These are phyloP conservation scores for Holocentrus rufus DNA, from an alignment of 2,797 vertebrate species.

Conservation along the genomic window DNA sequence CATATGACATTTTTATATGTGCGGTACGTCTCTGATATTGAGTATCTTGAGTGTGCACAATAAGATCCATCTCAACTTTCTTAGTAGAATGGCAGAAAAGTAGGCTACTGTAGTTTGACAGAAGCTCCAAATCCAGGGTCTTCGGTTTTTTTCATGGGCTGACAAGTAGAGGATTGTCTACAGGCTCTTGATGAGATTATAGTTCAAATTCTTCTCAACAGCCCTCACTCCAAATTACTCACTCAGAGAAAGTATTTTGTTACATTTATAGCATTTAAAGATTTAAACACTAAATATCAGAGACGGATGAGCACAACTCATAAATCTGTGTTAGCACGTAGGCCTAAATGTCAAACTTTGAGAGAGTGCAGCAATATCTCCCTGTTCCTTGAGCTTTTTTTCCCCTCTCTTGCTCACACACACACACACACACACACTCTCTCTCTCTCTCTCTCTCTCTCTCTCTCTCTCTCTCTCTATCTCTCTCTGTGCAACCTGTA, in stretches of 20 bases:
- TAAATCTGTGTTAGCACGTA: conserved; percentile 67
- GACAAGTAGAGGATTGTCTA: conserved; percentile 75
- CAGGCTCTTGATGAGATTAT: conserved; percentile 78
- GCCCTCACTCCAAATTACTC: conserved; percentile 71
- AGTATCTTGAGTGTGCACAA: conserved; percentile 20
- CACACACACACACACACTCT: conserved; percentile 4
- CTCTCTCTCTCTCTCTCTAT: background rate
- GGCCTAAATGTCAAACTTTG: conserved; percentile 62
- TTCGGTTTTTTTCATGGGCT: conserved; percentile 65
- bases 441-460: background rate
- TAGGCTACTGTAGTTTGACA: conserved; percentile 53
- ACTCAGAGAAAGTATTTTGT: conserved; percentile 65
- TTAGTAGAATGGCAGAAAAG: conserved; percentile 22
- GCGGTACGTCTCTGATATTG: background rate
- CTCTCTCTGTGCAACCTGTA: conserved; percentile 29
- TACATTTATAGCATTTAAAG: conserved; percentile 69
- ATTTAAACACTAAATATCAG: conserved; percentile 77
- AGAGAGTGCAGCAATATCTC: conserved; percentile 28
- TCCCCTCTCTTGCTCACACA: background rate
- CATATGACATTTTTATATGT: background rate
- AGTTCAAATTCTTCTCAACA: conserved; percentile 71
- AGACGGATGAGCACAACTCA: conserved; percentile 65
- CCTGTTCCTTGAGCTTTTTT: background rate
- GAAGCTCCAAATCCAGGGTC: conserved; percentile 58
- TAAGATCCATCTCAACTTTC: conserved; percentile 34